Evolutionary conservation across 2,113 vertebrate species (phyloP).

Genomic region (Rallus limicola): DNA sequence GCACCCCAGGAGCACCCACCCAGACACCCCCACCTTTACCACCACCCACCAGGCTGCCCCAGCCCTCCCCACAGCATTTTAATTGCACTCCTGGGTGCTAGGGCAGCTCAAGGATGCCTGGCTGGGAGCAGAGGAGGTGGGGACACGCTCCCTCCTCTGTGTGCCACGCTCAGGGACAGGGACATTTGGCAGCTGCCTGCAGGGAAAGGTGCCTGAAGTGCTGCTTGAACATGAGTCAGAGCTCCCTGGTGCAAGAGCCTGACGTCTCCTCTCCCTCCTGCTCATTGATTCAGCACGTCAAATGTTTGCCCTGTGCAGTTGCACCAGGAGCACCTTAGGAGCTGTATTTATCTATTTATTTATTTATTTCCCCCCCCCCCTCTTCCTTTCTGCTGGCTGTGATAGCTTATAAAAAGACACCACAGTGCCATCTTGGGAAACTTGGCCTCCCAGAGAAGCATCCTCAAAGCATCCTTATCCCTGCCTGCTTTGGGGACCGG

Average conservation of each 20-base stretch:
- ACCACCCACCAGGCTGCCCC: not conserved
- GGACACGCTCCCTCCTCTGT: not conserved
- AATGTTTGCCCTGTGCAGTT: conserved; percentile 33
- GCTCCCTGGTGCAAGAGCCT: not conserved
- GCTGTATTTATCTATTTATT: not conserved
- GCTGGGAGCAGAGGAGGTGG: not conserved
- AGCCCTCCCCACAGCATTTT: not conserved
- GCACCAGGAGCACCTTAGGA: not conserved
- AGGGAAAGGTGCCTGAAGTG: conserved; percentile 27
- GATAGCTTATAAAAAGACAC: not conserved
- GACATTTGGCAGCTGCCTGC: conserved; percentile 40
- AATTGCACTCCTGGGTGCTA: not conserved
- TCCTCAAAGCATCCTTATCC: not conserved
- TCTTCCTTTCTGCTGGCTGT: not conserved
- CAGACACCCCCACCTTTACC: no score
- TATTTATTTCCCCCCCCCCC: rapidly evolving
- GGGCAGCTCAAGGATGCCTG: not conserved
- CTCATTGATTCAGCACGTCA: conserved; percentile 46
- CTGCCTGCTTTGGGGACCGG: rapidly evolving
- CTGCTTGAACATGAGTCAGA: conserved; percentile 33
- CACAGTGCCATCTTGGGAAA: conserved; percentile 59
- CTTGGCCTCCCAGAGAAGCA: not conserved
- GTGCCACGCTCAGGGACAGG: not conserved
- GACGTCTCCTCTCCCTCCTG: conserved; percentile 26
- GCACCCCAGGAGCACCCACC: not conserved